Conservation (phyloP, 2,888 invertebrate species). For the Noctua comes region DNA sequence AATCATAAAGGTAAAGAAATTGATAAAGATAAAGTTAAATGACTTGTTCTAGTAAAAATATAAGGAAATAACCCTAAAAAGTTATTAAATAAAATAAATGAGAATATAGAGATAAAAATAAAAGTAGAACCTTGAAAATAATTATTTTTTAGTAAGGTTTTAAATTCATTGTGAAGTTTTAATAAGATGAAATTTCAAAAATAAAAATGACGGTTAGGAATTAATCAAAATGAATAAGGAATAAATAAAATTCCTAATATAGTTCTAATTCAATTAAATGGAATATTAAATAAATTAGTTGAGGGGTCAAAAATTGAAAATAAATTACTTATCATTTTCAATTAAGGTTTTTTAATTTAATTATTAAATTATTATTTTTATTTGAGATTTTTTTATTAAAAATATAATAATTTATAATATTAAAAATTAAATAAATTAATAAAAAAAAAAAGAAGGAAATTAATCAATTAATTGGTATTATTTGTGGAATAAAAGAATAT, state of each 20-base stretch:
- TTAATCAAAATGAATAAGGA: conserved; percentile 89
- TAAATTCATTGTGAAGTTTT: conserved; percentile 90
- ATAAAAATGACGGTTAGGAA: conserved; percentile 87
- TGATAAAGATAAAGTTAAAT: conserved; percentile 90
- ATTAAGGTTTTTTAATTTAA: conserved; percentile 74
- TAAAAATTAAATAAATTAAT: conserved; percentile 86
- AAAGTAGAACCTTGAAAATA: conserved; percentile 87
- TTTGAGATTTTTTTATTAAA: conserved; percentile 73
- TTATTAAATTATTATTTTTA: conserved; percentile 71
- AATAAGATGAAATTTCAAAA: conserved; percentile 86
- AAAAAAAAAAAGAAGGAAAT: conserved; percentile 84
- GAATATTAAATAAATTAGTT: conserved; percentile 86
- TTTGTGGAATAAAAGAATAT: conserved; percentile 93
- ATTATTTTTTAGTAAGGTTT: conserved; percentile 86
- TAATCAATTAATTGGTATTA: conserved; percentile 91
- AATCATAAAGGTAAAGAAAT: conserved; percentile 92
- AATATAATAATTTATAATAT: conserved; percentile 89
- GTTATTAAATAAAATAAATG: conserved; percentile 92
- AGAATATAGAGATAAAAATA: conserved; percentile 90
- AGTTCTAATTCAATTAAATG: conserved; percentile 91
- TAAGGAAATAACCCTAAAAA: conserved; percentile 93
- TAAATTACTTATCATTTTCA: conserved; percentile 93
- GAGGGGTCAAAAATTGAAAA: conserved; percentile 93
- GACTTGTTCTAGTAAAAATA: conserved; percentile 93
- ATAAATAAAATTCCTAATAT: conserved; percentile 88